Conservation (phyloP, 2,888 invertebrate genomes). For the Limenitis camilla region DNA sequence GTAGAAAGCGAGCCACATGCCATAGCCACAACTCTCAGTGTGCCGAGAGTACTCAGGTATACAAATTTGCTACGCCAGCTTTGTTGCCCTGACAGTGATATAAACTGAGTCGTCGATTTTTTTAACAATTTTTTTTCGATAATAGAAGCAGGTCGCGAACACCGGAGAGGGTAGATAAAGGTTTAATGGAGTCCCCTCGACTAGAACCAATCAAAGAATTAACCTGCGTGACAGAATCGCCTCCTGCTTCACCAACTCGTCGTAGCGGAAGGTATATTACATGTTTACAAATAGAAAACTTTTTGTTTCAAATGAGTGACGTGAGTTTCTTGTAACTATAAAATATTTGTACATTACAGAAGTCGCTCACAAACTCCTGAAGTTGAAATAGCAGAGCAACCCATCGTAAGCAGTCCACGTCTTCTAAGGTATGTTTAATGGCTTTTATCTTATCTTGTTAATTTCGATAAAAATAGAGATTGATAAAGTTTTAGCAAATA, state of each 20-base stretch:
- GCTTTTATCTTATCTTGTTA: neutral
- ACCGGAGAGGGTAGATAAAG: constrained; percentile 44
- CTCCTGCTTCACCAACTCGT: constrained; percentile 26
- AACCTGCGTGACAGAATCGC: constrained; percentile 33
- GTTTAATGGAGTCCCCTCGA: constrained; percentile 39
- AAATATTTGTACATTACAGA: constrained; percentile 26
- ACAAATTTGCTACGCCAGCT: neutral
- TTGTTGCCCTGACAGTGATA: neutral
- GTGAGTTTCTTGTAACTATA: neutral
- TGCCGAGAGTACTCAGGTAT: constrained; percentile 40
- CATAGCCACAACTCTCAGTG: constrained; percentile 30
- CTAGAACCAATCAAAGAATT: constrained; percentile 53
- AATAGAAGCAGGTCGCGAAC: constrained; percentile 51
- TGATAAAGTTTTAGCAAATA: no score
- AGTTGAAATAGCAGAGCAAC: constrained; percentile 37
- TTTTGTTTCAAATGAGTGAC: neutral
- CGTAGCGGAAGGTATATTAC: constrained; percentile 25
- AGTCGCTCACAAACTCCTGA: constrained; percentile 58
- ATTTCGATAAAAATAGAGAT: no score
- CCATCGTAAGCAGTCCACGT: constrained; percentile 37
- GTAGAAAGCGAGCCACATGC: constrained; percentile 37
- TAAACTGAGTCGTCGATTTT: neutral
- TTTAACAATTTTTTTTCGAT: neutral
- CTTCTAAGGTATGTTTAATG: constrained; percentile 28
- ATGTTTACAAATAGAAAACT: neutral